These are phyloP conservation scores for Eupleurogrammus muticus DNA, from an alignment of 2,797 vertebrate genomes.

Conservation along the genomic window DNA sequence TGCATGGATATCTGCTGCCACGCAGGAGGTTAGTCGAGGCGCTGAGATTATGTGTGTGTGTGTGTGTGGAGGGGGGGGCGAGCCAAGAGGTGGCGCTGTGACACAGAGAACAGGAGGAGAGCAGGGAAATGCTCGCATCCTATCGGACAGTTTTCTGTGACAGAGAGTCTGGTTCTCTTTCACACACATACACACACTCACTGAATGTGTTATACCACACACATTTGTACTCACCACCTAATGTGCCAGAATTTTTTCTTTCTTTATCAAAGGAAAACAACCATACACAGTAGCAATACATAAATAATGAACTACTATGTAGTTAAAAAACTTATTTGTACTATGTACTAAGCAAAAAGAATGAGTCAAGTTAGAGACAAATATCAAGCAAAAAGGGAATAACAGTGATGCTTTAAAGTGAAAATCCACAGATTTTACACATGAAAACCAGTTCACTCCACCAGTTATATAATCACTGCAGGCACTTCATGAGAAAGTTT, in stretches of 20 bases:
- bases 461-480: neutral
- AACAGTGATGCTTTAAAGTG: neutral
- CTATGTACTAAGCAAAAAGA: neutral
- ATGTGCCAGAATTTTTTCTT: conserved; percentile 18
- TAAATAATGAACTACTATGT: conserved; percentile 23
- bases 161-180: conserved; percentile 30
- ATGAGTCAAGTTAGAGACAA: neutral
- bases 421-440: neutral
- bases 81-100: conserved; percentile 45
- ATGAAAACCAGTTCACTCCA: neutral
- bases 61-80: conserved; percentile 1
- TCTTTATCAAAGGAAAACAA: conserved; percentile 9
- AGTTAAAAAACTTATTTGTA: conserved; percentile 4
- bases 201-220: conserved; percentile 4
- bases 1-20: neutral
- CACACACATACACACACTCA: conserved; percentile 3
- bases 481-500: too few relatives aligned
- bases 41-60: conserved; percentile 1
- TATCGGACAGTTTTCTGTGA: conserved; percentile 6
- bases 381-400: too few relatives aligned
- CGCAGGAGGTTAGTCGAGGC: neutral
- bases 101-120: conserved; percentile 1
- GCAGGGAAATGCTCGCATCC: conserved; percentile 28
- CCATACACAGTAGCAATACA: neutral
- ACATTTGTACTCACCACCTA: neutral